phyloP scores from a whole-genome alignment of 2,888 invertebrate species.

The Dermolepida albohirtum region DNA sequence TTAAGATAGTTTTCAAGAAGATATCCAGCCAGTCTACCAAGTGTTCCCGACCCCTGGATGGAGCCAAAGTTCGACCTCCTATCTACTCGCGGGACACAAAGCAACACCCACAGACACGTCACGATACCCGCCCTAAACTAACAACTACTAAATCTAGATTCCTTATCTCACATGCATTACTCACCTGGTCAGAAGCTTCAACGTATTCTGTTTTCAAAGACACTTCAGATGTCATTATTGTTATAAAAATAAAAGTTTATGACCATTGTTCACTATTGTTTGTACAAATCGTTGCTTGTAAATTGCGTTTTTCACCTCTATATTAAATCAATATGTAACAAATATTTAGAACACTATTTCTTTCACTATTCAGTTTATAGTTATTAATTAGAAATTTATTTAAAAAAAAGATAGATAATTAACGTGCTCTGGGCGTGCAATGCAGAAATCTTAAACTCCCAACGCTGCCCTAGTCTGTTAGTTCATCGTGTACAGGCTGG shows the following conservation, averaged over 20 bases:
- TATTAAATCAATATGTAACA: constrained; percentile 38
- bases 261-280: constrained; percentile 51
- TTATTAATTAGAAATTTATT: constrained; percentile 34
- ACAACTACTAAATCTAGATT: constrained; percentile 46
- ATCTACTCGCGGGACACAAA: constrained; percentile 55
- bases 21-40: constrained; percentile 29
- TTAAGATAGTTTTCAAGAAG: constrained; percentile 15
- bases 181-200: constrained; percentile 56
- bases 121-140: constrained; percentile 54
- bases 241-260: constrained; percentile 43
- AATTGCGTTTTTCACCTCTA: constrained; percentile 45
- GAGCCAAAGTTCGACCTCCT: constrained; percentile 62
- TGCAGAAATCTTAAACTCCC: constrained; percentile 47
- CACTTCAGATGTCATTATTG: constrained; percentile 56
- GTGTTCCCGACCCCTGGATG: constrained; percentile 54
- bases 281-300: constrained; percentile 47
- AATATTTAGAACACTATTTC: constrained; percentile 26
- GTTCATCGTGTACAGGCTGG: constrained; percentile 62
- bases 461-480: constrained; percentile 48
- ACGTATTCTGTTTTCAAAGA: constrained; percentile 58
- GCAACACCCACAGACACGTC: constrained; percentile 60
- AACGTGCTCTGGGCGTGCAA: constrained; percentile 51
- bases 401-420: constrained; percentile 28
- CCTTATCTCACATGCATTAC: constrained; percentile 45
- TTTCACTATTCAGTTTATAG: constrained; percentile 15